Evolutionary conservation across 1,140 invertebrate genomes (phyloP).

Genomic region (Phthorimaea operculella): DNA sequence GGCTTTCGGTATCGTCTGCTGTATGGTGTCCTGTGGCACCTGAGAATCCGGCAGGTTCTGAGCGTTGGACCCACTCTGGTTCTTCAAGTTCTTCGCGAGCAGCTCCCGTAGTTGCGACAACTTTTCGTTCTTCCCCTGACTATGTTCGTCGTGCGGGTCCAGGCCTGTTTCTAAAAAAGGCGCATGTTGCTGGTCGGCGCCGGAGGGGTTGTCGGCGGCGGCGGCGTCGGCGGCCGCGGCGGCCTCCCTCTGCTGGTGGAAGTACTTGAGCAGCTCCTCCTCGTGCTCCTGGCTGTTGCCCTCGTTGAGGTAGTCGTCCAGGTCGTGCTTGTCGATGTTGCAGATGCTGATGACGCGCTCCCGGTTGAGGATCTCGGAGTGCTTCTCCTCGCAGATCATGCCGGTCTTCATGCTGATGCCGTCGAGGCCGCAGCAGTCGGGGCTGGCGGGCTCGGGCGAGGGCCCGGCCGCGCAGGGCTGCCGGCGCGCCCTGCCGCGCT

Average conservation of each 20-base stretch:
- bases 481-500: slow-evolving; percentile 32
- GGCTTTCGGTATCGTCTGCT: slow-evolving; percentile 22
- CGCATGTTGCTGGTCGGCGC: slow-evolving; percentile 10
- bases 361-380: slow-evolving; percentile 64
- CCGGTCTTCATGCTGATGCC: slow-evolving; percentile 57
- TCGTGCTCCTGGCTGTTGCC: slow-evolving; percentile 84
- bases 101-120: slow-evolving; percentile 78
- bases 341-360: slow-evolving; percentile 76
- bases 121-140: slow-evolving; percentile 70
- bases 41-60: slow-evolving; percentile 29
- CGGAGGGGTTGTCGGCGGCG: slow-evolving; percentile 17
- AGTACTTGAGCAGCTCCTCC: slow-evolving; percentile 82
- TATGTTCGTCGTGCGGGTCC: slow-evolving; percentile 60
- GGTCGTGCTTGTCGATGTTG: slow-evolving; percentile 79
- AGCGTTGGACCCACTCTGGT: slow-evolving; percentile 48
- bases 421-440: slow-evolving; percentile 54
- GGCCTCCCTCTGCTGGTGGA: slow-evolving; percentile 69
- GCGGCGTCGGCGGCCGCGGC: slow-evolving; percentile 22
- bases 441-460: slow-evolving; percentile 30
- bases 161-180: slow-evolving; percentile 60
- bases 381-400: slow-evolving; percentile 62
- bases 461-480: slow-evolving; percentile 25
- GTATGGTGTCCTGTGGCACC: slow-evolving; percentile 29
- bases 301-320: slow-evolving; percentile 82
- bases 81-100: slow-evolving; percentile 75